Evolutionary conservation across 1,140 invertebrate genomes (phyloP), one percentile per base, ranked within the genome.

Genomic region (Coboldia fuscipes): DNA sequence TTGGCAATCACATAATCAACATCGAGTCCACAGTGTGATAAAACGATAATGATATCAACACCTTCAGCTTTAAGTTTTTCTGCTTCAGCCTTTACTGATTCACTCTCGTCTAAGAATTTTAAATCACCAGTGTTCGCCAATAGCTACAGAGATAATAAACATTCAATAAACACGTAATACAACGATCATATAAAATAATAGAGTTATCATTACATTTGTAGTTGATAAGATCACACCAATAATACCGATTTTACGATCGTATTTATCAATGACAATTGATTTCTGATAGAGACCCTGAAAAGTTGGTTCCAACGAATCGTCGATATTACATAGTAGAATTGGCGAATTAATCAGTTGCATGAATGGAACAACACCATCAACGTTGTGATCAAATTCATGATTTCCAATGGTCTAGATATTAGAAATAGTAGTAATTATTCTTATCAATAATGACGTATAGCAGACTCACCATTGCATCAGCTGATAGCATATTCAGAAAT

Each of bases 381-480:
- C 58, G 0, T 68, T 69, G 44, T 82, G 65, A 45, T 89, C 84
- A 47, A 90, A 90, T 48, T 90, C 85, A 44, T 90, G 85, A 48
- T 90, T 90, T 6, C 85, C 85, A 10, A 89, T 47, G 0, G 77
- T 73, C 81, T 84, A n/a, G n/a, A n/a, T n/a, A n/a, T n/a, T n/a
- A n/a, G n/a, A n/a, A n/a, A n/a, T n/a, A n/a, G n/a, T n/a, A n/a
- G n/a, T 8, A 23, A 9, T 18, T 13, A 7, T 7, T 22, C 8
- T 4, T 19, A 5, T 15, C 34, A 27, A 26, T 3, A 17, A 21
- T 30, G 34, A 13, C 3, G 34, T 34, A 18, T 18, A 4, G 4
- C 18, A 34, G 15, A 58, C 60, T 64, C 59, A 85, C 82, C 63
- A 84, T 76, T 6, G 66, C 82, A 40, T 85, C 79, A 38, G 81